These are phyloP conservation scores for Platycheirus albimanus DNA, from an alignment of 2,888 invertebrate genomes.

Conservation along the genomic window DNA sequence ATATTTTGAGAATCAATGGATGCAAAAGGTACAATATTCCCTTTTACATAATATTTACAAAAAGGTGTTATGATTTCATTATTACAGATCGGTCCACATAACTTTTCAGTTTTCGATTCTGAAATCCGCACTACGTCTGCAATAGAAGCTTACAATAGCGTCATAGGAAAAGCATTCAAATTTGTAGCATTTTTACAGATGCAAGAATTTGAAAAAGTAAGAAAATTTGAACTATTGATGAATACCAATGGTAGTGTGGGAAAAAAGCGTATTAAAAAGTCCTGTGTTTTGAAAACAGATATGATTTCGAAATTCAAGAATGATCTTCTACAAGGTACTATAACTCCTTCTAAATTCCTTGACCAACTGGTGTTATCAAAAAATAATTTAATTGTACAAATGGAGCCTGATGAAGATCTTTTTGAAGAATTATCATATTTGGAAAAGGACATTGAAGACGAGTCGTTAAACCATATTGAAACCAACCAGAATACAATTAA, in stretches of 20 bases:
- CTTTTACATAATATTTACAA: conserved; percentile 41
- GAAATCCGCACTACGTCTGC: conserved; percentile 53
- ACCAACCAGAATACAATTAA: conserved; percentile 23
- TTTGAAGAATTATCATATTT: conserved; percentile 29
- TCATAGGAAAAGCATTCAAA: conserved; percentile 48
- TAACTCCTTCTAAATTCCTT: conserved; percentile 11
- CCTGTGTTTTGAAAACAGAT: conserved; percentile 41
- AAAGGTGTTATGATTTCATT: conserved; percentile 51
- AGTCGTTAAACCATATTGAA: conserved; percentile 46
- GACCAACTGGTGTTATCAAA: conserved; percentile 22
- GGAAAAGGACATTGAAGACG: conserved; percentile 39
- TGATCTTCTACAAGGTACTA: conserved; percentile 21
- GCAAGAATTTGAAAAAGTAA: conserved; percentile 49
- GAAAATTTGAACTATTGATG: conserved; percentile 40
- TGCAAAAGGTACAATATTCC: conserved; percentile 54
- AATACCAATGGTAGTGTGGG: conserved; percentile 47
- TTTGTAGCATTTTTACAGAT: conserved; percentile 49
- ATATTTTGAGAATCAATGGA: conserved; percentile 48
- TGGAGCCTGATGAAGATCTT: conserved; percentile 25
- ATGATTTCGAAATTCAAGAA: conserved; percentile 28
- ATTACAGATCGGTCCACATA: conserved; percentile 51
- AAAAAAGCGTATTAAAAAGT: conserved; percentile 45
- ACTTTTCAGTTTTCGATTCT: conserved; percentile 58
- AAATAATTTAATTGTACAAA: conserved; percentile 27
- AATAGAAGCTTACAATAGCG: conserved; percentile 52